phyloP scores from a whole-genome alignment of 2,888 invertebrate species.

The Spilosoma lubricipeda region DNA sequence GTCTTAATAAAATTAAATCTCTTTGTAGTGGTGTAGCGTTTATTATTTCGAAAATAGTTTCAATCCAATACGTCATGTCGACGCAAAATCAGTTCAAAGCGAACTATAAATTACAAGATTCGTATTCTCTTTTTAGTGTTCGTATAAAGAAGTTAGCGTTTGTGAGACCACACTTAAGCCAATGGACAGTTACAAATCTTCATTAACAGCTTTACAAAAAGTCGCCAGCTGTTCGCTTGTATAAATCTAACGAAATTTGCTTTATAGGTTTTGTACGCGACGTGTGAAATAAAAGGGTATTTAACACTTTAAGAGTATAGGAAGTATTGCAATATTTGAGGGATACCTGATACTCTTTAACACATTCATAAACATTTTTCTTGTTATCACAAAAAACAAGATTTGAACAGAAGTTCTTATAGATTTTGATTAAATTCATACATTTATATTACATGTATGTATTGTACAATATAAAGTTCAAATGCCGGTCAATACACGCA shows the following conservation, averaged over 20 bases:
- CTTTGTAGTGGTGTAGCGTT: conserved; percentile 58
- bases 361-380: not conserved
- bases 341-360: not conserved
- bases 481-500: conserved; percentile 38
- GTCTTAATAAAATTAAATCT: conserved; percentile 66
- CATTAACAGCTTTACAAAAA: conserved; percentile 80
- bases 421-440: conserved; percentile 46
- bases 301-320: conserved; percentile 28
- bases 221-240: conserved; percentile 69
- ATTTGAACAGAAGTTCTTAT: conserved; percentile 19
- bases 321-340: conserved; percentile 17
- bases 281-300: conserved; percentile 31
- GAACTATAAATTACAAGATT: conserved; percentile 68
- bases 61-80: conserved; percentile 47
- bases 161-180: conserved; percentile 70
- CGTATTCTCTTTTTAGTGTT: conserved; percentile 65
- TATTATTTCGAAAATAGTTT: conserved; percentile 65
- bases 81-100: conserved; percentile 73
- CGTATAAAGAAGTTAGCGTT: conserved; percentile 69
- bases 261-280: conserved; percentile 38
- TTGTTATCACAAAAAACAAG: conserved; percentile 26
- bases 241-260: conserved; percentile 69
- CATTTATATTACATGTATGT: conserved; percentile 25
- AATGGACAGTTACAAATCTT: conserved; percentile 78
- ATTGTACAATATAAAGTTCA: conserved; percentile 29